phyloP scores from a whole-genome alignment of 2,888 invertebrate species.

The Smittia sp. region DNA sequence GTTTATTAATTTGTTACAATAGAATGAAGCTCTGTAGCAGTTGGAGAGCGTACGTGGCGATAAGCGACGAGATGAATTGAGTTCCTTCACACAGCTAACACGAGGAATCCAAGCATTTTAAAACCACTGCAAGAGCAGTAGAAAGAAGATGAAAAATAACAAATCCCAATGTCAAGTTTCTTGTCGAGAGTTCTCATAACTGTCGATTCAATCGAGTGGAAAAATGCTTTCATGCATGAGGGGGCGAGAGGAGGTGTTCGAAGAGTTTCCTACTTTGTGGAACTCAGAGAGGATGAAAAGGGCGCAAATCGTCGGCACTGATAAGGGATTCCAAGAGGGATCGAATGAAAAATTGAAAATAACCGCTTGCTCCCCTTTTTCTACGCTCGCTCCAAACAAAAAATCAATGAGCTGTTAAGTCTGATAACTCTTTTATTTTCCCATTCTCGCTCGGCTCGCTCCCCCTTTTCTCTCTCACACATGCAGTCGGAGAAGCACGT shows the following conservation, averaged over 20 bases:
- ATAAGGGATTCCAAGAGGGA: conserved; percentile 22
- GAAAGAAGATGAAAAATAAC: neutral
- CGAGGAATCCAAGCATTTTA: neutral
- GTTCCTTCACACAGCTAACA: too few species aligned
- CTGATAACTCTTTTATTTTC: conserved; percentile 37
- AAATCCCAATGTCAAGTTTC: conserved; percentile 15
- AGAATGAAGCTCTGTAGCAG: neutral
- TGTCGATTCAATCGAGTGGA: conserved; percentile 37
- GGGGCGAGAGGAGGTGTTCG: neutral
- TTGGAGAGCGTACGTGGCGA: too few species aligned
- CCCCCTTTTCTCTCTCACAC: neutral
- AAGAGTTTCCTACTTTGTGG: conserved; percentile 13
- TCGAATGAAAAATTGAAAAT: conserved; percentile 38
- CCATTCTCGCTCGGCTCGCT: neutral
- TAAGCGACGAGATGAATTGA: too few species aligned
- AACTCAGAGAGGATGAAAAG: neutral
- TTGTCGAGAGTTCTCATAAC: conserved; percentile 35
- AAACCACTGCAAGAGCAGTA: neutral
- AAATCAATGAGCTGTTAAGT: conserved; percentile 41
- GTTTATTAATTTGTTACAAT: conserved; percentile 30
- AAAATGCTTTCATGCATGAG: conserved; percentile 30
- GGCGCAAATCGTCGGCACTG: neutral
- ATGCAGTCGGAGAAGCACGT: neutral
- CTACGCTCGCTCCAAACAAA: neutral
- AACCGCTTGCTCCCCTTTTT: neutral